Base-by-base conservation (phyloP, 2,797 vertebrate genomes). In the Fistularia tabacaria region DNA sequence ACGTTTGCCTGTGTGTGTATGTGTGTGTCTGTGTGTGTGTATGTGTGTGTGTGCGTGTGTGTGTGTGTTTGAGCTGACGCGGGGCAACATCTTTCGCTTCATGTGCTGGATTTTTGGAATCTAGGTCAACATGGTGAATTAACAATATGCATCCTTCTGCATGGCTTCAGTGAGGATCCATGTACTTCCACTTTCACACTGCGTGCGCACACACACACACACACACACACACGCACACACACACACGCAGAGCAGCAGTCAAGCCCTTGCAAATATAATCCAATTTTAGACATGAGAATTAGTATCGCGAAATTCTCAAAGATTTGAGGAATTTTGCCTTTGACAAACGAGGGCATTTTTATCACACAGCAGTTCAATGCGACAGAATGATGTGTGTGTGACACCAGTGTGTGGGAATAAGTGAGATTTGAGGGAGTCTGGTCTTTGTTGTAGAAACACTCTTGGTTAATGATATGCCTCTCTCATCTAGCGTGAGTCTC, bases 101-200 rank as follows among this genome's bases (percentile, higher is more conserved):
- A 59, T 63, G 58, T 49, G 71, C 53, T 39, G 59, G 69, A 74
- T 46, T 71, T 74, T 69, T 46, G 41, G 72, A 85, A 88, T 85
- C 81, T 88, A 86, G 86, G 85, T 87, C 84, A 87, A 66, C 64
- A n/a, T 69, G 57, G 56, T 80, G 77, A 81, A 83, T 86, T 82
- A 80, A 82, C 72, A 69, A 82, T 85, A 76, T 80, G 79, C 73
- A 76, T 77, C 66, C 59, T 65, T 77, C 82, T 73, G 70, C 69
- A 70, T 78, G 74, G 67, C 79, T 80, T 66, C 74, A 79, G 74
- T 64, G 48, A 73, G 50, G 47, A 67, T 51, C 52, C 64, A 38
- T 64, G 63, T 40, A 52, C 46, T 48, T 9, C 7, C 49, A 50
- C 25, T 25, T 25, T 25, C 25, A 25, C 25, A 25, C 25, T 3